Base-by-base conservation (phyloP, 1,140 invertebrate genomes). In the Acromyrmex charruanus region DNA sequence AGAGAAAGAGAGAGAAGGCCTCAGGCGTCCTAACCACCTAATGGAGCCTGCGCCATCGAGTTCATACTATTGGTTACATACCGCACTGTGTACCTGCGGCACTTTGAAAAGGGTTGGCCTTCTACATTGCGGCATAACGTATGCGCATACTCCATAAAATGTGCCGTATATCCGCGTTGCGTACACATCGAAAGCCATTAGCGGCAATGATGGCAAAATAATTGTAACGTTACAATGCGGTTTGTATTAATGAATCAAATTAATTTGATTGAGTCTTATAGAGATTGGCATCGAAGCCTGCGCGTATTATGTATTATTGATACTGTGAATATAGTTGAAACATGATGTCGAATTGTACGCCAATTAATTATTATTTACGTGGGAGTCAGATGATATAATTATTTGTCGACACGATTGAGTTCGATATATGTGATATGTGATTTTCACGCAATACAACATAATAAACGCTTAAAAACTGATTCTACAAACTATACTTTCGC, bases 31-130 rank as follows among this genome's bases (percentile, higher is more conserved):
- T 86, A 84, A 77, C 85, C 55, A 59, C 39, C 88, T 89, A 91
- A 91, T 88, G 86, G 85, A 89, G 90, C 85, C 71, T 86, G 61
- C 80, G 61, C 58, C 66, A 87, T 91, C 68, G 77, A 87, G 72
- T 79, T 87, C 31, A 51, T 85, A 77, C 77, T 74, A 87, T 85
- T 79, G 75, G 61, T 61, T 77, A 77, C 77, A 65, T 68, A 88
- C 81, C 71, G 79, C 69, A 72, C 65, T 66, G 21, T 69, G 69
- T 80, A 53, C 55, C 61, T 84, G 61, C 80, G 58, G 68, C 69
- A 84, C 81, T 87, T 85, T 87, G 80, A 85, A 85, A 85, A 85
- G 86, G 68, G 86, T 75, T 85, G 63, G 69, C 55, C 77, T 87
- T 58, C 59, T 87, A 87, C 44, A 75, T 87, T 84, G 72, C 82